Conservation (phyloP, 1,140 invertebrate species). For the Ips typographus region DNA sequence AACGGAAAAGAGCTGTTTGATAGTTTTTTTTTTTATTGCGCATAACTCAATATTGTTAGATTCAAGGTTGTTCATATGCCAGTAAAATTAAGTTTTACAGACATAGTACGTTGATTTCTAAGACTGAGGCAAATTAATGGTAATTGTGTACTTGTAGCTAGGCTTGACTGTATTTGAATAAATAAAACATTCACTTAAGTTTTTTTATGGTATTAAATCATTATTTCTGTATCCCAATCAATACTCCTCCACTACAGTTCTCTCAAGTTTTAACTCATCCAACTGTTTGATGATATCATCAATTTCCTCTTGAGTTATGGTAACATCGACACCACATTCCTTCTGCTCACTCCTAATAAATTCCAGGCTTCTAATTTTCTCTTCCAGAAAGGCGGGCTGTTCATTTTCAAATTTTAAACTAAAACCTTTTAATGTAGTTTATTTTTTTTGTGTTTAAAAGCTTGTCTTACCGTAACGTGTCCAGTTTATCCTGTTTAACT, state of each 20-base stretch:
- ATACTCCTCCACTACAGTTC: slow-evolving; percentile 32
- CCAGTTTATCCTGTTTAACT: slow-evolving; percentile 64
- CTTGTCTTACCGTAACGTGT: slow-evolving; percentile 57
- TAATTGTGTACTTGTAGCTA: too few species aligned
- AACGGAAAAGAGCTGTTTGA: too few species aligned
- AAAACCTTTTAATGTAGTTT: slow-evolving; percentile 3
- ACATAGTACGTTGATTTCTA: too few species aligned
- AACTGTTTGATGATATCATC: slow-evolving; percentile 58
- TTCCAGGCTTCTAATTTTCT: slow-evolving; percentile 62
- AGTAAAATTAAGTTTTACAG: too few species aligned
- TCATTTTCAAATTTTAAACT: slow-evolving; percentile 59
- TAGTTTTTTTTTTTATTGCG: too few species aligned
- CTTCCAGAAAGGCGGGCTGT: slow-evolving; percentile 66
- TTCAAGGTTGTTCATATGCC: too few species aligned
- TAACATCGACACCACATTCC: slow-evolving; percentile 62
- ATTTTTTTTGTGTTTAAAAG: slow-evolving; percentile 1
- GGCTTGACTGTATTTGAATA: too few species aligned
- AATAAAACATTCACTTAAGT: background rate
- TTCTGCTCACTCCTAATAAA: slow-evolving; percentile 73
- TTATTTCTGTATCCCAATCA: slow-evolving; percentile 5
- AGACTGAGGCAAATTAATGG: too few species aligned
- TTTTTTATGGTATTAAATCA: background rate
- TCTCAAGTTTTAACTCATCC: slow-evolving; percentile 51
- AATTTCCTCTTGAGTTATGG: slow-evolving; percentile 67
- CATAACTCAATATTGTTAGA: too few species aligned